Percentiles rank a stretch among this genome's conserved stretches.
Evolutionary conservation across 1,140 invertebrate species (phyloP).

Genomic region (Cyphomyrmex costatus): DNA sequence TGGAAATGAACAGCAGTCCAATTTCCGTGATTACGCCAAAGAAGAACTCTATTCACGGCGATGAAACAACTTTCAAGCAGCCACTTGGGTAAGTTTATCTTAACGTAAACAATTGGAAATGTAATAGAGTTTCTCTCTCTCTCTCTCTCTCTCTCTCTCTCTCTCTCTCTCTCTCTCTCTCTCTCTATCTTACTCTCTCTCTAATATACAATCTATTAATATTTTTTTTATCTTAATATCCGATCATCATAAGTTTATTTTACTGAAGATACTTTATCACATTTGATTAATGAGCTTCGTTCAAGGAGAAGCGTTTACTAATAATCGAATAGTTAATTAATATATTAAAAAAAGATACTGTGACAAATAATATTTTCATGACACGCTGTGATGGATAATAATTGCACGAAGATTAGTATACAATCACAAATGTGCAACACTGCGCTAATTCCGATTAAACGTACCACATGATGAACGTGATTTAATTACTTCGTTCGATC

Average conservation of each 20-base stretch:
- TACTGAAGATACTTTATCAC: not conserved
- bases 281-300: not conserved
- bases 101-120: not conserved
- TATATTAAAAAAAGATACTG: not conserved
- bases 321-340: not conserved
- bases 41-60: constrained; percentile 74
- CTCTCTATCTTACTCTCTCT: not conserved
- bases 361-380: not conserved
- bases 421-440: not conserved
- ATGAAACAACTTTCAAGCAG: constrained; percentile 79
- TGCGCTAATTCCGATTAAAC: not conserved
- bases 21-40: constrained; percentile 70
- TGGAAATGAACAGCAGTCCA: constrained; percentile 83
- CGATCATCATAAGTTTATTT: not conserved
- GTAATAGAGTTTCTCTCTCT: too few relatives aligned
- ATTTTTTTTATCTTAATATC: not conserved
- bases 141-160: too few relatives aligned
- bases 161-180: not conserved
- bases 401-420: not conserved
- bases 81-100: constrained; percentile 77
- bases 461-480: not conserved
- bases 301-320: not conserved
- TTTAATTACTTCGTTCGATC: not conserved
- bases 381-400: not conserved
- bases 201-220: constrained; percentile 7